These are phyloP conservation scores for Artibeus jamaicensis DNA, from an alignment of 2,797 vertebrate genomes.

Conservation along the genomic window DNA sequence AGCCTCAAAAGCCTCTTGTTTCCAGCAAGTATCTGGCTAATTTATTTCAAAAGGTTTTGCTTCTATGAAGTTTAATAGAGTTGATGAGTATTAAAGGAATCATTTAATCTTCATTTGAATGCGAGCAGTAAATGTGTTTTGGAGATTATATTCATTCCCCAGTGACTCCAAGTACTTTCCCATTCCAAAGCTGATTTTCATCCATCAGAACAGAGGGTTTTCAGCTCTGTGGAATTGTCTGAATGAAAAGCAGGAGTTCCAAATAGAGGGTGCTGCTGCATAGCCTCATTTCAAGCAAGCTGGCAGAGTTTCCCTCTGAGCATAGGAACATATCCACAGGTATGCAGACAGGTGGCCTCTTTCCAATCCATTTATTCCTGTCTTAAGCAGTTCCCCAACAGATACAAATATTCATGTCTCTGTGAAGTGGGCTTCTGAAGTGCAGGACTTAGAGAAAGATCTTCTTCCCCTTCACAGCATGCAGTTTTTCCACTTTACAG, in stretches of 20 bases:
- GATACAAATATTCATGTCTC: background rate
- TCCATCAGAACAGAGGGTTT: constrained; percentile 74
- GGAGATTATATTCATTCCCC: constrained; percentile 78
- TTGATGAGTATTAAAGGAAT: constrained; percentile 81
- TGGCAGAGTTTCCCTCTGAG: background rate
- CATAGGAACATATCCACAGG: background rate
- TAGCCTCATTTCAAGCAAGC: background rate
- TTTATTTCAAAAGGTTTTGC: constrained; percentile 76
- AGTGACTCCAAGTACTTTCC: constrained; percentile 75
- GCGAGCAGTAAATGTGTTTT: constrained; percentile 77
- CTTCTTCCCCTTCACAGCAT: background rate
- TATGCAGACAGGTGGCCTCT: background rate
- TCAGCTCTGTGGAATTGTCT: constrained; percentile 49
- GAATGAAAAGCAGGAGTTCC: constrained; percentile 63
- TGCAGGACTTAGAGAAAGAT: background rate
- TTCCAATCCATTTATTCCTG: background rate
- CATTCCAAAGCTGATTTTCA: constrained; percentile 77
- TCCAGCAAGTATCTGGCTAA: constrained; percentile 73
- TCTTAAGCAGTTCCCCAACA: background rate
- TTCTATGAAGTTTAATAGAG: constrained; percentile 76
- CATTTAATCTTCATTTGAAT: constrained; percentile 81
- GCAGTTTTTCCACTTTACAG: background rate
- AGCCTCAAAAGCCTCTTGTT: constrained; percentile 66
- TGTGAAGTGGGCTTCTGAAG: background rate
- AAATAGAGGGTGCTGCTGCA: background rate